Percentiles rank a stretch among this genome's conserved stretches.
Evolutionary conservation across 2,888 invertebrate species (phyloP).

Genomic region (Arctia plantaginis): DNA sequence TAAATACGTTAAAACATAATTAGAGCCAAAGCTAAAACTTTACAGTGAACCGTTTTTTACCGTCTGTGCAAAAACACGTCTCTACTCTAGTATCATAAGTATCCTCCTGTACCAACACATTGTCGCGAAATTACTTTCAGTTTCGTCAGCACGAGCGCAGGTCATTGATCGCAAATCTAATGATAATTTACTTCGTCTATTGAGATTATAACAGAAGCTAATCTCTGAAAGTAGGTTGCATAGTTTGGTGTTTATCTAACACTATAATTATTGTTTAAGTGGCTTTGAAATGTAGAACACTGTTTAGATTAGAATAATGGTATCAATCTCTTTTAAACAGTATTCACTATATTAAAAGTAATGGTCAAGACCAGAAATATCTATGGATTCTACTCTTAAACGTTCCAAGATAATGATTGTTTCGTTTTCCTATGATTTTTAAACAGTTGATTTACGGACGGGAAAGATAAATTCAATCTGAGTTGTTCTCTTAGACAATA

Average conservation of each 20-base stretch:
- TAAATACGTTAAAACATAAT: no score
- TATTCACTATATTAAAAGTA: neutral
- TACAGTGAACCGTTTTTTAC: no score
- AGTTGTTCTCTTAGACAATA: no score
- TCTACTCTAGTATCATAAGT: neutral
- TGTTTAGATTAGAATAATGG: neutral
- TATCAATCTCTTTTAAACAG: neutral
- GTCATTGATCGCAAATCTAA: constrained; percentile 45
- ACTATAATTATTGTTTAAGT: neutral
- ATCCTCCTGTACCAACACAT: constrained; percentile 35
- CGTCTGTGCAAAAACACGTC: neutral
- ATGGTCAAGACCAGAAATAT: neutral
- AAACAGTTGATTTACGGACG: no score
- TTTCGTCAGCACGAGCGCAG: constrained; percentile 61
- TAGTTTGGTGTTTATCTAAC: neutral
- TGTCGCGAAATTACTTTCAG: constrained; percentile 66
- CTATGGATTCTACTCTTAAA: neutral
- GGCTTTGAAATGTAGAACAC: neutral
- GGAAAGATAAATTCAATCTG: no score
- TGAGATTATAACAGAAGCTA: neutral
- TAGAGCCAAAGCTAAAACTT: no score
- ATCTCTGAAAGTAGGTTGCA: neutral
- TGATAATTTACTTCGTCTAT: neutral
- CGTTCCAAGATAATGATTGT: no score
- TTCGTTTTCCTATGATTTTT: no score